Conservation (phyloP, 2,797 vertebrate genomes). For the Dicrostonyx torquatus region DNA sequence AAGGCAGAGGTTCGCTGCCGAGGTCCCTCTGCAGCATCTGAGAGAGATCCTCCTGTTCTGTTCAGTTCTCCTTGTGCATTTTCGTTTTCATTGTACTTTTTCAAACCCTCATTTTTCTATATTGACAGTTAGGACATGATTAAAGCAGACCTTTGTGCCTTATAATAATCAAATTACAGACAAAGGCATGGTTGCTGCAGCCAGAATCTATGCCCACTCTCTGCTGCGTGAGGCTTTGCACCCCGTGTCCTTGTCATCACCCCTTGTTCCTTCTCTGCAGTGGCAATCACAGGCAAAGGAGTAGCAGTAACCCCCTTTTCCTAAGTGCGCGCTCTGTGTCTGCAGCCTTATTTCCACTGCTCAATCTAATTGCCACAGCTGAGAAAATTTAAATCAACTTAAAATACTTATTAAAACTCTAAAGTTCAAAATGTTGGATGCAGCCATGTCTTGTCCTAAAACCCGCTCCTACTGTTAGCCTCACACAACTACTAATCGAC, state of each 20-base stretch:
- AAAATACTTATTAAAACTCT: neutral
- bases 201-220: neutral
- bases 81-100: neutral
- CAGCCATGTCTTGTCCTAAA: neutral
- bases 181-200: neutral
- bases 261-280: neutral
- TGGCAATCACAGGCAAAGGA: neutral
- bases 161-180: constrained; percentile 5
- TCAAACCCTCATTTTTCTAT: neutral
- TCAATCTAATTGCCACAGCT: neutral
- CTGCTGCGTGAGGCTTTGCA: neutral
- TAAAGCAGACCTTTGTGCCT: neutral
- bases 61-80: neutral
- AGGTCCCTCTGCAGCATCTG: neutral
- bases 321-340: neutral
- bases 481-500: neutral
- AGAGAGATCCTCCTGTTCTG: neutral
- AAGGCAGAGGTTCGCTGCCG: neutral
- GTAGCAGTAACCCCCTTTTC: neutral
- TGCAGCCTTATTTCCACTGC: neutral
- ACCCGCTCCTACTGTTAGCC: neutral
- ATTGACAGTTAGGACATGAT: constrained; percentile 19
- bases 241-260: neutral
- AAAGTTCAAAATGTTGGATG: neutral
- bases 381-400: neutral